Evolutionary conservation across 2,113 vertebrate species (phyloP), one percentile per base, ranked within the genome.

Genomic region (Probosciger aterrimus): DNA sequence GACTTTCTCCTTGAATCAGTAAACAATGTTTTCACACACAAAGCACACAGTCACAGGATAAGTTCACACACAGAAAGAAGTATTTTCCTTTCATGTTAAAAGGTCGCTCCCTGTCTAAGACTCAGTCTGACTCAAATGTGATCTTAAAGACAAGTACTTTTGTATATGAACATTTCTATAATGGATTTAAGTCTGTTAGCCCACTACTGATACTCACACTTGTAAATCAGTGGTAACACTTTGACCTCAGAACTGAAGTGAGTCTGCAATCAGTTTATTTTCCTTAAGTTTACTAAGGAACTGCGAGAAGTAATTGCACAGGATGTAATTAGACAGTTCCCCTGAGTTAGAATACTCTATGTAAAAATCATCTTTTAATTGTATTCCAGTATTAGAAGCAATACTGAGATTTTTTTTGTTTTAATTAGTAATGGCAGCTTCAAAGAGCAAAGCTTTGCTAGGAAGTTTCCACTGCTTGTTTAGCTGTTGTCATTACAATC

Each of bases 1-100:
- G 60, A 59, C 88, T 92, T 94, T 96, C 80, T 92, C 71, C 88
- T 94, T 94, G 83, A 87, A 92, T 80, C 70, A 69, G 65, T 90
- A 91, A 92, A 86, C 47, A 60, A 0, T 41, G 9, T 75, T 92
- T 62, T 82, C 55, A 83, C 62, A 69, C 83, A 60, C 41, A 80
- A 89, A 70, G 30, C 70, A 19, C 63, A 28, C 6, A 39, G 71
- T 82, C 75, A 70, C 35, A 41, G 79, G 39, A 23, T 23, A 69
- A 47, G 13, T 65, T 92, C 79, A 44, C 5, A 65, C 43, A 37
- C 47, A 90, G 43, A 59, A 59, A 60, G 43, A 41, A n/a, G 13
- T 62, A 12, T 77, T 81, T 88, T 80, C 35, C 20, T 62, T 44
- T 52, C 43, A 46, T 71, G 39, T 46, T 77, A 16, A 71, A 84